A percentile compares a stretch with the other conserved stretches of the same genome.
Evolutionary conservation across 2,888 invertebrate genomes (phyloP).

Genomic region (Argyresthia albistria): DNA sequence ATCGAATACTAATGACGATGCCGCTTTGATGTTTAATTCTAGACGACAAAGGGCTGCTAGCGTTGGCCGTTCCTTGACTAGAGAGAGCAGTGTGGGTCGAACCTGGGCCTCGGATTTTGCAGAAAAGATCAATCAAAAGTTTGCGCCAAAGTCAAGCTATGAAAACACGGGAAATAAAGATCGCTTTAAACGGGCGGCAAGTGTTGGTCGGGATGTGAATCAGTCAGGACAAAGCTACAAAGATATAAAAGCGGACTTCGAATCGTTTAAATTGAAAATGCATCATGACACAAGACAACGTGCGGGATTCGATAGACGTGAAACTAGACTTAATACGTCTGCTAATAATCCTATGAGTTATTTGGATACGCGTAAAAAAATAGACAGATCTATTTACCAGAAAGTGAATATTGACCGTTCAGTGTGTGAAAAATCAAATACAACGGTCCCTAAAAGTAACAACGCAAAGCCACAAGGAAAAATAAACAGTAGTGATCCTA

Average conservation of each 20-base stretch:
- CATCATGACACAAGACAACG: background rate
- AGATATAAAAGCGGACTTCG: slow-evolving; percentile 51
- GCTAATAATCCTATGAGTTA: too few species aligned
- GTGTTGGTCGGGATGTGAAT: slow-evolving; percentile 32
- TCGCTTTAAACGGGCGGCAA: slow-evolving; percentile 29
- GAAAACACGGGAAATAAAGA: background rate
- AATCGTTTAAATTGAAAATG: slow-evolving; percentile 23
- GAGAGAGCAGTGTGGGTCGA: slow-evolving; percentile 9
- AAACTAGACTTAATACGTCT: too few species aligned
- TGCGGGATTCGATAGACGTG: slow-evolving; percentile 3
- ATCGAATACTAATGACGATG: slow-evolving; percentile 20
- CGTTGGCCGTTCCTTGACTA: slow-evolving; percentile 38
- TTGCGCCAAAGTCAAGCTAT: too few species aligned
- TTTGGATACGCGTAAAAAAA: too few species aligned
- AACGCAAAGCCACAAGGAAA: background rate
- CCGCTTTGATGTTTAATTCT: slow-evolving; percentile 24
- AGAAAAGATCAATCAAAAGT: too few species aligned
- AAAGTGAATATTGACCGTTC: too few species aligned
- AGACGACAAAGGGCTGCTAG: slow-evolving; percentile 47
- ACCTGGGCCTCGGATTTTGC: background rate
- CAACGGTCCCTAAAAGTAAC: slow-evolving; percentile 5
- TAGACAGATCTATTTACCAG: too few species aligned
- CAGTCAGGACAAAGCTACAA: slow-evolving; percentile 29
- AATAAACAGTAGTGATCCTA: too few species aligned
- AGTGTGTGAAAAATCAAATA: too few species aligned